Evolutionary conservation across 2,888 invertebrate species (phyloP), one percentile per base, ranked within the genome.

Genomic region (Andrena minutula): DNA sequence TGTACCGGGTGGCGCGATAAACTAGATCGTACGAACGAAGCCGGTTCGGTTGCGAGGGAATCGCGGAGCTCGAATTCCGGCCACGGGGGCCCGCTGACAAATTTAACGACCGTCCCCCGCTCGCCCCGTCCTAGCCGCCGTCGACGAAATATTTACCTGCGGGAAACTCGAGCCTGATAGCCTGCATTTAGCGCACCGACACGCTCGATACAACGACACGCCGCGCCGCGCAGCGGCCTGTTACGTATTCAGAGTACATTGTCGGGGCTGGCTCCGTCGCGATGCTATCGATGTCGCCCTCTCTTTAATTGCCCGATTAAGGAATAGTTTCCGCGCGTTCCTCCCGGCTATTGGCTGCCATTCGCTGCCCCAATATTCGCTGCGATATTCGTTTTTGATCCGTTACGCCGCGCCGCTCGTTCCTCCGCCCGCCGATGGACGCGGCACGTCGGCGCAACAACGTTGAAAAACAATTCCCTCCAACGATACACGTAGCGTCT

Each of bases 1-100:
- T 81, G 76, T 85, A 87, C 81, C 87, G 87, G 87, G 87, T 87
- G 85, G 72, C 85, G 74, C 77, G 83, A 85, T 86, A 87, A 87
- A 85, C 85, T 61, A 63, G 79, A 70, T 41, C 41, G 41, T 41
- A 41, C 64, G 47, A 73, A 32, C 74, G 58, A 47, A 66, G 73
- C 53, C n/a, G 32, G 23, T 35, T 30, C 58, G 65, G 28, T 51
- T 63, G 53, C 74, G 74, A 61, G 76, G 82, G 78, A 69, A 70
- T 71, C 71, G 60, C 71, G 64, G 61, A 66, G 70, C 73, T 79
- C 82, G 79, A 86, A 84, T 86, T 86, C 79, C 83, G 74, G 53
- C 75, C 80, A 78, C 74, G 80, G 83, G 69, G 32, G 16, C 80
- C 80, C 69, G 84, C 75, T 74, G 87, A 85, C 85, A 76, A 86